A percentile compares a stretch with the other conserved stretches of the same genome.
These are phyloP conservation scores for Sphinx pinastri DNA, from an alignment of 2,888 invertebrate genomes.

Conservation along the genomic window DNA sequence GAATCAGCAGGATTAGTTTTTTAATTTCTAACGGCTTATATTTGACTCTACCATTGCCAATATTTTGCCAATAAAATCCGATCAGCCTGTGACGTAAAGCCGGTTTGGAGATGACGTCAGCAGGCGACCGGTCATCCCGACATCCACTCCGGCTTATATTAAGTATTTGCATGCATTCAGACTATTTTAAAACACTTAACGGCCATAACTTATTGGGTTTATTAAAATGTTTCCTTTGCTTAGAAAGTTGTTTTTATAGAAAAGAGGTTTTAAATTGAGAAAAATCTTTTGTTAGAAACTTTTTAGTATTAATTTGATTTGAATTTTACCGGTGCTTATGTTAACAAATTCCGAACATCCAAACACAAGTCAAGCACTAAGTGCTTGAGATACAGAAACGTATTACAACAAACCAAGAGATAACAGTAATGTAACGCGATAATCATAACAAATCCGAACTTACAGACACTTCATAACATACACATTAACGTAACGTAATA, in stretches of 20 bases:
- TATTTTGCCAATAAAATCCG: conserved; percentile 12
- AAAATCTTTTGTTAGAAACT: neutral
- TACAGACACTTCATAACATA: conserved; percentile 41
- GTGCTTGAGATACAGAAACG: conserved; percentile 32
- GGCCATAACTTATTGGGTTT: neutral
- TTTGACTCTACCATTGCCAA: too few species aligned
- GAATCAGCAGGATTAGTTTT: too few species aligned
- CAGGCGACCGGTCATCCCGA: conserved; percentile 19
- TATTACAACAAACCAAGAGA: conserved; percentile 33
- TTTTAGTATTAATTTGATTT: neutral
- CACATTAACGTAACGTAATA: conserved; percentile 17
- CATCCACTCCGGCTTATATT: neutral
- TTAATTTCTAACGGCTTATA: too few species aligned
- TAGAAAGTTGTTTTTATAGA: neutral
- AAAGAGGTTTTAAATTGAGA: neutral
- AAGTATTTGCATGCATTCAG: conserved; percentile 15
- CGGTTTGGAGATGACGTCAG: conserved; percentile 25
- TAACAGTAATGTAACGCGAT: conserved; percentile 54
- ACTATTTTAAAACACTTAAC: neutral
- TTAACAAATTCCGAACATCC: conserved; percentile 27
- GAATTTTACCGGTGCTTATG: neutral
- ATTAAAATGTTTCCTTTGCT: neutral
- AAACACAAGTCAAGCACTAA: conserved; percentile 35
- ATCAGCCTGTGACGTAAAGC: conserved; percentile 21
- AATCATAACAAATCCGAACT: conserved; percentile 55